Conservation (phyloP, 2,113 vertebrate genomes). For the Phrynosoma platyrhinos region DNA sequence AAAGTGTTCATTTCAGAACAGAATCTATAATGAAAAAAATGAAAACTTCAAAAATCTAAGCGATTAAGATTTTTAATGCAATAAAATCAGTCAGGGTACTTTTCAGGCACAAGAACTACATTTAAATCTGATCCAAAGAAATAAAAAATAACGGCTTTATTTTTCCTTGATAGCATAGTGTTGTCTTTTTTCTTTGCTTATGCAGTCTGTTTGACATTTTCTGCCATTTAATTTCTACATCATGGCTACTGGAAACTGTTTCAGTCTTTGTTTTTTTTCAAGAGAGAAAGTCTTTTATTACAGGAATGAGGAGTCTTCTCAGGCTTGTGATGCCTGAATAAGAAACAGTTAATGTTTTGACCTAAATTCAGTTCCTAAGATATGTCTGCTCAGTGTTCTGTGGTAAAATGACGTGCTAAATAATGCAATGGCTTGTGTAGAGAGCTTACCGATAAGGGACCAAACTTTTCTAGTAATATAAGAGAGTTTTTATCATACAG, state of each 20-base stretch:
- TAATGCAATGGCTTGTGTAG: slow-evolving; percentile 36
- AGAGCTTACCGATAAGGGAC: slow-evolving; percentile 32
- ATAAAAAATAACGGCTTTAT: slow-evolving; percentile 9
- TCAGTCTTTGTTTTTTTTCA: neutral
- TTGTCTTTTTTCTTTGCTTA: slow-evolving; percentile 16
- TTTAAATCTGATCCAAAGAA: neutral
- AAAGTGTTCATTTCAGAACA: neutral
- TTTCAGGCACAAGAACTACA: neutral
- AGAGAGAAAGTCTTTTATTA: slow-evolving; percentile 17
- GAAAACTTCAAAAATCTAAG: slow-evolving; percentile 13
- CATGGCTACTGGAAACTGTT: slow-evolving; percentile 5
- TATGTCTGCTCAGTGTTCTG: slow-evolving; percentile 59
- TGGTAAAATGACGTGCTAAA: slow-evolving; percentile 63
- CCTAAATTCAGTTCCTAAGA: slow-evolving; percentile 56
- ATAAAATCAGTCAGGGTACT: slow-evolving; percentile 22
- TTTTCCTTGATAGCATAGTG: neutral
- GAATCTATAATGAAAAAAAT: slow-evolving; percentile 3
- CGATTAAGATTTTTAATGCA: slow-evolving; percentile 21
- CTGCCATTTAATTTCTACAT: slow-evolving; percentile 35
- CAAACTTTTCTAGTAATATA: slow-evolving; percentile 37
- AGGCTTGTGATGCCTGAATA: slow-evolving; percentile 22
- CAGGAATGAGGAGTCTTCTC: neutral
- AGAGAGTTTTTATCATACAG: neutral
- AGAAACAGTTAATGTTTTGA: slow-evolving; percentile 62
- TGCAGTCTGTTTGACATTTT: slow-evolving; percentile 23